Evolutionary conservation across 2,797 vertebrate genomes (phyloP).

Genomic region (Lateolabrax maculatus): DNA sequence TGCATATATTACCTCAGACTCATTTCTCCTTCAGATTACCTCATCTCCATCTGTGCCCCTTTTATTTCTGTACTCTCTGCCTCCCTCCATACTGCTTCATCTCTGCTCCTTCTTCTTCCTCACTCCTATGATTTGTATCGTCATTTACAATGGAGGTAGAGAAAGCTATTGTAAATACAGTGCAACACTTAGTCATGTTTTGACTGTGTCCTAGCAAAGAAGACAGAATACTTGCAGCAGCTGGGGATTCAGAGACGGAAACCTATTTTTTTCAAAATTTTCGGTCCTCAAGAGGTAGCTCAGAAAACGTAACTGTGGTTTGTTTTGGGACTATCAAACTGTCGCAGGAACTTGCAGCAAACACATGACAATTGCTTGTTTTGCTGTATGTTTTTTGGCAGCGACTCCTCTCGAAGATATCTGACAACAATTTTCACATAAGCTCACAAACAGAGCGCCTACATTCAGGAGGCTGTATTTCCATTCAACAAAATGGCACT

Average conservation of each 20-base stretch:
- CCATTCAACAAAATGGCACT: conserved; percentile 67
- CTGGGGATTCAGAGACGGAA: conserved; percentile 1
- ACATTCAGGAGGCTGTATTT: conserved; percentile 26
- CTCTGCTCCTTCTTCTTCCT: conserved; percentile 30
- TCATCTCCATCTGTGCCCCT: conserved; percentile 72
- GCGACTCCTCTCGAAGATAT: conserved; percentile 25
- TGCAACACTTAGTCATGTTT: conserved; percentile 9
- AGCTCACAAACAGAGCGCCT: conserved; percentile 32
- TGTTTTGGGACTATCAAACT: conserved; percentile 31
- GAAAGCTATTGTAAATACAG: conserved; percentile 29
- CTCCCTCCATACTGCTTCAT: conserved; percentile 27
- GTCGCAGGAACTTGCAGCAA: conserved; percentile 45
- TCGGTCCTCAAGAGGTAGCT: not conserved
- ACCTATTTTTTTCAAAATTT: conserved; percentile 8
- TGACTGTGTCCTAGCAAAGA: not conserved
- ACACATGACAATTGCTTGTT: conserved; percentile 37
- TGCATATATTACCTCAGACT: conserved; percentile 71
- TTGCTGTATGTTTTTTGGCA: conserved; percentile 34
- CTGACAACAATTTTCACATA: conserved; percentile 35
- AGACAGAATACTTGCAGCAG: not conserved
- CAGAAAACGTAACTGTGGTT: conserved; percentile 12
- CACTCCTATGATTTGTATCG: conserved; percentile 9
- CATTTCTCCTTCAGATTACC: conserved; percentile 68
- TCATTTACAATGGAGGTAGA: conserved; percentile 12
- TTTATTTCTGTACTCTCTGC: conserved; percentile 37